Evolutionary conservation across 1,140 invertebrate genomes (phyloP).

Genomic region (Trichoplusia ni): DNA sequence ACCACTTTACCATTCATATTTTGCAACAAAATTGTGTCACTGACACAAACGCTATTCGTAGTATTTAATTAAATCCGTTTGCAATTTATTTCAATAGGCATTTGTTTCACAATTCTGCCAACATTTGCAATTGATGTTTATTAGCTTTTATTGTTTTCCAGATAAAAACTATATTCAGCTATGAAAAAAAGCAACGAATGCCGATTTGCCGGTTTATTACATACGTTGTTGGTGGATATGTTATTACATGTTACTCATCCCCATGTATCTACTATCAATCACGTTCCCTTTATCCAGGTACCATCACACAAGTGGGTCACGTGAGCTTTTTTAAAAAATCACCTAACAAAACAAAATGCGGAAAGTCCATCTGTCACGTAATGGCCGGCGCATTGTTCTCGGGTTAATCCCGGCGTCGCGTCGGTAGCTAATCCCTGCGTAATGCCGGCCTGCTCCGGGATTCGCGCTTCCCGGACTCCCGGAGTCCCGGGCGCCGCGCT

Average conservation of each 20-base stretch:
- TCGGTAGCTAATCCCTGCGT: slow-evolving; percentile 57
- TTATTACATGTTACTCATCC: not conserved
- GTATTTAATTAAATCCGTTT: too few species aligned
- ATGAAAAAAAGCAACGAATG: too few species aligned
- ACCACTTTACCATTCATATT: too few species aligned
- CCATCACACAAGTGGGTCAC: slow-evolving; percentile 14
- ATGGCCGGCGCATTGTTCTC: slow-evolving; percentile 57
- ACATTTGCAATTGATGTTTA: too few species aligned
- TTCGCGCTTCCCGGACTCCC: slow-evolving; percentile 25
- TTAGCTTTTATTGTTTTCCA: too few species aligned
- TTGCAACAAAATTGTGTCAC: too few species aligned
- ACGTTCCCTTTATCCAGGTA: slow-evolving; percentile 4
- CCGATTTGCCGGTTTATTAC: too few species aligned
- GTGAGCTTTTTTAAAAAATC: slow-evolving; percentile 22
- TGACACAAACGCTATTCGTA: too few species aligned
- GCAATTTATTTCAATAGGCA: too few species aligned
- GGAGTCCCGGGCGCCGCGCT: slow-evolving; percentile 18
- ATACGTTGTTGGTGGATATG: not conserved
- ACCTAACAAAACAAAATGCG: slow-evolving; percentile 26
- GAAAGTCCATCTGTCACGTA: slow-evolving; percentile 43
- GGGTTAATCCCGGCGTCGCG: slow-evolving; percentile 50
- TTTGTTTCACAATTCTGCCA: too few species aligned
- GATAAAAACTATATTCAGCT: too few species aligned
- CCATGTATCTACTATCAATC: not conserved
- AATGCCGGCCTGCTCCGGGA: slow-evolving; percentile 51